Evolutionary conservation across 2,888 invertebrate genomes (phyloP), one percentile per base, ranked within the genome.

Genomic region (Penaeus monodon): DNA sequence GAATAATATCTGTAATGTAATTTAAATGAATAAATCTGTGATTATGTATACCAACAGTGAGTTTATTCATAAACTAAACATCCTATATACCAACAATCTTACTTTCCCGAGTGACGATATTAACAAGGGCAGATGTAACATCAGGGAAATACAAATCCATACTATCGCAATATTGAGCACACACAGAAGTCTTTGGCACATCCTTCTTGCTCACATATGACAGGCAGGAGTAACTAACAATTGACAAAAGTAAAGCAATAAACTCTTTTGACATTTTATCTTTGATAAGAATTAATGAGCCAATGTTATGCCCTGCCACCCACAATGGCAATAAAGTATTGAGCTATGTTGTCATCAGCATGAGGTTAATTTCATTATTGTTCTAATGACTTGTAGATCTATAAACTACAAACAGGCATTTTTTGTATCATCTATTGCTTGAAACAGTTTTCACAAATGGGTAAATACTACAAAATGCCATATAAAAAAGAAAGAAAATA

Each of bases 151-250:
- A 81, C 64, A 33, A 68, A 66, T 57, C 77, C 76, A 65, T 73
- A 77, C 77, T 81, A 86, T 76, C 86, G 81, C 82, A 82, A 68
- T 57, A 82, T 86, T 86, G 86, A 86, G 86, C 86, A 86, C 77
- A 81, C 82, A 38, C 74, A 38, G 57, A 77, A 86, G 74, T 86
- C 86, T 86, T 86, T 86, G 86, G 86, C 86, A 86, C 86, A 86
- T 82, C 82, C 86, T 82, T 82, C 82, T 82, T 74, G 68, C 86
- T 86, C 81, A 77, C 81, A 84, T 49, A 77, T 84, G 64, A 84
- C 77, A 81, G 66, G 76, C 81, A 81, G 76, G 66, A 38, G 66
- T 84, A 84, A 65, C 70, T 82, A 65, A 68, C 78, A 70, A 86
- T 86, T 86, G 86, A 86, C 86, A 86, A 86, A 81, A 78, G 64